Conservation (phyloP, 2,113 vertebrate species). For the Antidorcas marsupialis region DNA sequence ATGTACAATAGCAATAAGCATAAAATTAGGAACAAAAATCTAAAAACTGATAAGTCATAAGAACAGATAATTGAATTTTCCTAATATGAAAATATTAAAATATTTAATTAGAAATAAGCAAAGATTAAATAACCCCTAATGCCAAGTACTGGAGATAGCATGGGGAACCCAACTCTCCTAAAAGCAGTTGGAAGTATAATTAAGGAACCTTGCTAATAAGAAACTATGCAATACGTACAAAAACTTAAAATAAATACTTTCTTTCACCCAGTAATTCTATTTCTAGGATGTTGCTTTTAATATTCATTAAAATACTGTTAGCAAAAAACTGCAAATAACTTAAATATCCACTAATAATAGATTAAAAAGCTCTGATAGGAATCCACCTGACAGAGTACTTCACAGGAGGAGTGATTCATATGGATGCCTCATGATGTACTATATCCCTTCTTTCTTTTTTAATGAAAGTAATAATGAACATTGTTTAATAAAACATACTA, state of each 20-base stretch:
- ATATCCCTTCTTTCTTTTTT: background rate
- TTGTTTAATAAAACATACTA: background rate
- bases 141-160: background rate
- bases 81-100: background rate
- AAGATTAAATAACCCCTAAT: background rate
- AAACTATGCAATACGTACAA: background rate
- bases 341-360: background rate
- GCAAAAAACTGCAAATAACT: background rate
- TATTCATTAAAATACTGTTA: constrained; percentile 11
- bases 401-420: background rate
- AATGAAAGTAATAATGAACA: background rate
- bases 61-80: background rate
- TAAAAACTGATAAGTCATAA: background rate
- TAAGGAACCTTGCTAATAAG: background rate
- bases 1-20: background rate
- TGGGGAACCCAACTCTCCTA: background rate
- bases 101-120: background rate
- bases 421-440: background rate
- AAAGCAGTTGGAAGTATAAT: background rate
- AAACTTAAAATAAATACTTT: background rate
- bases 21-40: background rate
- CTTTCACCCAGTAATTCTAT: background rate
- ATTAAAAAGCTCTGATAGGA: background rate
- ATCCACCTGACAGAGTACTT: background rate
- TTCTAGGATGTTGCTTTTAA: background rate